Base-by-base conservation (phyloP, 2,888 invertebrate genomes). In the Platerodrilus igneus region DNA sequence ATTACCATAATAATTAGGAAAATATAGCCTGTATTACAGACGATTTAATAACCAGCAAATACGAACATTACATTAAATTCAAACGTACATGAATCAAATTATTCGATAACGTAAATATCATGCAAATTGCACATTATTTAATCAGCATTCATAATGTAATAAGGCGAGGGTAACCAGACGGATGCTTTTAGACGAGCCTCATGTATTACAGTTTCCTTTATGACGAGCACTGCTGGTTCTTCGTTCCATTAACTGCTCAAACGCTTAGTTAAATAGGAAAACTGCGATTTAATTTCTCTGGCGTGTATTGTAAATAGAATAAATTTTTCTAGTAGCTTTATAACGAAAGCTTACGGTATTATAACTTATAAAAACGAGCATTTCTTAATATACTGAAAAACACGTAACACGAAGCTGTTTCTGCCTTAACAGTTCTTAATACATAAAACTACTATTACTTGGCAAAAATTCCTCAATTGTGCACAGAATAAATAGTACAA, bases 251-350 rank as follows among this genome's bases (percentile, higher is more conserved):
- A 25, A 17, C 33, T 28, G 10, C 28, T 34, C 16, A 14, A 28
- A 33, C 36, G 39, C 25, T 35, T 30, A 39, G 45, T 45, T 53
- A 54, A 52, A n/a, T n/a, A 53, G 52, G 47, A 50, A 51, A 53
- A 53, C 55, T 55, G 53, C 53, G 55, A 56, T 56, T 55, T 52
- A 55, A 56, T 56, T 55, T n/a, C n/a, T n/a, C n/a, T n/a, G n/a
- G n/a, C n/a, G n/a, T n/a, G n/a, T n/a, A n/a, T n/a, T n/a, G n/a
- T n/a, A n/a, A n/a, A n/a, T n/a, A n/a, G n/a, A n/a, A n/a, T n/a
- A n/a, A n/a, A n/a, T n/a, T n/a, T n/a, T n/a, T n/a, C n/a, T n/a
- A n/a, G n/a, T n/a, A n/a, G n/a, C n/a, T n/a, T n/a, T n/a, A n/a
- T n/a, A n/a, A n/a, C n/a, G n/a, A n/a, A n/a, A n/a, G n/a, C n/a